Conservation (phyloP, 1,140 invertebrate species). For the Drosophila bocqueti region DNA sequence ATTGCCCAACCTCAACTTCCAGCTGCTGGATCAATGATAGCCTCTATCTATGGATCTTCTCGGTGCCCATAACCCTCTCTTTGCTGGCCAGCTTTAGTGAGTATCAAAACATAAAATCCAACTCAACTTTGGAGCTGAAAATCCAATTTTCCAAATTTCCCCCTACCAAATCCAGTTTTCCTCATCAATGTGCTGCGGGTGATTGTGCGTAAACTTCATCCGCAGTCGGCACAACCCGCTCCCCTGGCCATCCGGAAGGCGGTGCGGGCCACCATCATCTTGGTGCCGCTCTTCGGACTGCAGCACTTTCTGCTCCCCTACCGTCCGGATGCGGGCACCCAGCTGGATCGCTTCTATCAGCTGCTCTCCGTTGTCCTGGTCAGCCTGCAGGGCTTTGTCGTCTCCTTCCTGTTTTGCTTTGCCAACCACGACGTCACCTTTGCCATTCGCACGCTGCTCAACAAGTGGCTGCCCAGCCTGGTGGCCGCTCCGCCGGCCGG, state of each 20-base stretch:
- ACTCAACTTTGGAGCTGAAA: accelerated
- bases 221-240: constrained; percentile 87
- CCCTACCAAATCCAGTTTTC: constrained; percentile 87
- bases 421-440: constrained; percentile 94
- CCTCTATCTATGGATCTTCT: constrained; percentile 89
- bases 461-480: constrained; percentile 75
- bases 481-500: constrained; percentile 71
- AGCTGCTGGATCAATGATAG: constrained; percentile 94
- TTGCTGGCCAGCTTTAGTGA: constrained; percentile 87
- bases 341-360: constrained; percentile 90
- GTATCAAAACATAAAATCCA: neutral
- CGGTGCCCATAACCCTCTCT: constrained; percentile 90
- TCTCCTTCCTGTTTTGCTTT: constrained; percentile 95
- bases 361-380: constrained; percentile 91
- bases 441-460: constrained; percentile 84
- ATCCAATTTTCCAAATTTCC: neutral
- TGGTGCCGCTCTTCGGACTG: constrained; percentile 90
- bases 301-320: constrained; percentile 94
- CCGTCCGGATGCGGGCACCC: constrained; percentile 88
- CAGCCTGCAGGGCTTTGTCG: constrained; percentile 94
- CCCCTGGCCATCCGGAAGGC: constrained; percentile 86
- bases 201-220: constrained; percentile 92
- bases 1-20: constrained; percentile 1
- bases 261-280: constrained; percentile 90
- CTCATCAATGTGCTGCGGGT: constrained; percentile 94